phyloP scores from a whole-genome alignment of 2,797 vertebrate species.

The Amniataba percoides region DNA sequence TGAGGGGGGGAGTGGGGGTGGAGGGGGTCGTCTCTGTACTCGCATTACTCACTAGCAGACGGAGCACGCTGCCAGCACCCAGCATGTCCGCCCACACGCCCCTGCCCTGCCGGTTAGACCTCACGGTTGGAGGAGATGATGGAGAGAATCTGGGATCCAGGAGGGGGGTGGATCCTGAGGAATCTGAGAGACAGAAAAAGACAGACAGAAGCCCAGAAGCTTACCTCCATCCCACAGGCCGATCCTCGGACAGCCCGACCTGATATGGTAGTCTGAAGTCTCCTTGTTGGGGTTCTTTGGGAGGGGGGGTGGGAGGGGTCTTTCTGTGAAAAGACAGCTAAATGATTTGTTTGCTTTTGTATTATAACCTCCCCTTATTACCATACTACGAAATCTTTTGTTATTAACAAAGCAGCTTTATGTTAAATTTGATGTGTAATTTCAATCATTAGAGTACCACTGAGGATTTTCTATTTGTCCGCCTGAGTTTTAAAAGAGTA shows the following conservation, averaged over 20 bases:
- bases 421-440: constrained; percentile 24
- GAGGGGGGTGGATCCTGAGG: constrained; percentile 84
- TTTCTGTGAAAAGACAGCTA: constrained; percentile 60
- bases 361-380: constrained; percentile 43
- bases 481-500: constrained; percentile 17
- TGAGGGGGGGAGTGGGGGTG: constrained; percentile 27
- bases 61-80: constrained; percentile 90
- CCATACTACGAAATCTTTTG: neutral
- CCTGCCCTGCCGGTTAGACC: constrained; percentile 91
- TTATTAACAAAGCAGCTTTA: constrained; percentile 32
- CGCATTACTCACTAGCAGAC: constrained; percentile 89
- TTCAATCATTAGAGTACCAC: constrained; percentile 11
- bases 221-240: constrained; percentile 78
- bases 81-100: constrained; percentile 88
- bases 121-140: constrained; percentile 88
- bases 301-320: constrained; percentile 42
- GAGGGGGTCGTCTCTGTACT: constrained; percentile 71
- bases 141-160: constrained; percentile 85
- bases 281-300: constrained; percentile 75
- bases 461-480: neutral
- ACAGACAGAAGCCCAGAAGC: constrained; percentile 72
- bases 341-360: constrained; percentile 61
- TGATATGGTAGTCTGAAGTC: constrained; percentile 81
- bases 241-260: constrained; percentile 74
- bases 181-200: constrained; percentile 79